Conservation (phyloP, 2,888 invertebrate species). For the Sphinx pinastri region DNA sequence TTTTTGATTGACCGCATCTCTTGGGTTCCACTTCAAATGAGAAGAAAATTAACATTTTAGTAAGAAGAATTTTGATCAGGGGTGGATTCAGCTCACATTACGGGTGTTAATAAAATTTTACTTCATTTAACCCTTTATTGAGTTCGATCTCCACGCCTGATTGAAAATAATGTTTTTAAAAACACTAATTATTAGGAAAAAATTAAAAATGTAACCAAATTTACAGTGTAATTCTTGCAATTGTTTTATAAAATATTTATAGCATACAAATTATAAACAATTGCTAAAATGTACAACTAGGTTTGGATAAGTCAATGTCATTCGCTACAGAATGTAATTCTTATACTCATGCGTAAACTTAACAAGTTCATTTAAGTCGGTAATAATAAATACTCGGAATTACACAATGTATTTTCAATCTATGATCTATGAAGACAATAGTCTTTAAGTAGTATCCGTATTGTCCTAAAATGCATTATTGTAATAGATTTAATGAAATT, state of each 20-base stretch:
- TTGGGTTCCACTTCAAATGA: constrained; percentile 55
- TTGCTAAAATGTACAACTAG: neutral
- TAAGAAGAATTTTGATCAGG: constrained; percentile 33
- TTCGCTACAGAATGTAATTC: neutral
- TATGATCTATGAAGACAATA: too few relatives aligned
- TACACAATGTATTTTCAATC: too few relatives aligned
- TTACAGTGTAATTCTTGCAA: neutral
- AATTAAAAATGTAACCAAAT: neutral
- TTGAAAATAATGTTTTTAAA: neutral
- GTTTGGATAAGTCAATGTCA: constrained; percentile 1
- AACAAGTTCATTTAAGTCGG: neutral
- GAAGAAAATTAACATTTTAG: constrained; percentile 37
- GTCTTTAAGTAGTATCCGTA: too few relatives aligned
- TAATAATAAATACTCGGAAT: too few relatives aligned
- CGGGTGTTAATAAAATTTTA: neutral
- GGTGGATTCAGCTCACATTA: neutral
- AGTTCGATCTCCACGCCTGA: neutral
- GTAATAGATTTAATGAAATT: too few relatives aligned
- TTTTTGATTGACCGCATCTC: constrained; percentile 53
- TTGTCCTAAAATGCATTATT: too few relatives aligned
- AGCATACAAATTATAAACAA: neutral
- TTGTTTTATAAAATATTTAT: neutral
- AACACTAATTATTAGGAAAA: neutral
- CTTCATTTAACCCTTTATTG: too few relatives aligned
- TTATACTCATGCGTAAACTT: neutral